Conservation (phyloP, 2,113 vertebrate genomes). For the Odobenus rosmarus region DNA sequence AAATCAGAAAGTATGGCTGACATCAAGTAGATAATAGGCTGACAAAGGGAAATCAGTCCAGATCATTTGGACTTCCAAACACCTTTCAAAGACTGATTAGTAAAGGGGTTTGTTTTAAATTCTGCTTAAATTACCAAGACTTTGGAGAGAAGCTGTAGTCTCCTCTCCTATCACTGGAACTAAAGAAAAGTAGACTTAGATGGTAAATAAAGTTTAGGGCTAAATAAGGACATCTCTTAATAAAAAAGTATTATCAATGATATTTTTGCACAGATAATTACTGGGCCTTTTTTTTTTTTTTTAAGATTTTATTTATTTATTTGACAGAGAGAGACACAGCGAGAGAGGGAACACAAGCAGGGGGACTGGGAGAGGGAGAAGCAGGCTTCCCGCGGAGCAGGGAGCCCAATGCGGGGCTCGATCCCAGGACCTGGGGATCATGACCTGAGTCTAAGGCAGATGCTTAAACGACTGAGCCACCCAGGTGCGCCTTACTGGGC, state of each 20-base stretch:
- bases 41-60: neutral
- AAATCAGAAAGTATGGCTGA: neutral
- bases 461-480: too few species aligned
- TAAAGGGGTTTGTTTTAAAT: neutral
- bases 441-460: too few species aligned
- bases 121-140: constrained; percentile 32
- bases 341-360: too few species aligned
- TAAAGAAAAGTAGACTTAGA: constrained; percentile 14
- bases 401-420: too few species aligned
- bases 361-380: too few species aligned
- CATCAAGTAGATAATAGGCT: neutral
- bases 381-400: too few species aligned
- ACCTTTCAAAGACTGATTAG: constrained; percentile 5
- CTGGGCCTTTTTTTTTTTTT: neutral
- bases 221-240: neutral
- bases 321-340: too few species aligned
- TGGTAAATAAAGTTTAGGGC: neutral
- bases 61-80: neutral
- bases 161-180: neutral
- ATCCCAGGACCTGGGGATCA: too few species aligned
- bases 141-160: neutral
- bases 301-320: too few species aligned
- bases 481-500: neutral
- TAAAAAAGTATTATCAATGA: neutral
- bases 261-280: neutral